These are phyloP conservation scores for Caranx melampygus DNA, from an alignment of 2,113 vertebrate species.

Conservation along the genomic window DNA sequence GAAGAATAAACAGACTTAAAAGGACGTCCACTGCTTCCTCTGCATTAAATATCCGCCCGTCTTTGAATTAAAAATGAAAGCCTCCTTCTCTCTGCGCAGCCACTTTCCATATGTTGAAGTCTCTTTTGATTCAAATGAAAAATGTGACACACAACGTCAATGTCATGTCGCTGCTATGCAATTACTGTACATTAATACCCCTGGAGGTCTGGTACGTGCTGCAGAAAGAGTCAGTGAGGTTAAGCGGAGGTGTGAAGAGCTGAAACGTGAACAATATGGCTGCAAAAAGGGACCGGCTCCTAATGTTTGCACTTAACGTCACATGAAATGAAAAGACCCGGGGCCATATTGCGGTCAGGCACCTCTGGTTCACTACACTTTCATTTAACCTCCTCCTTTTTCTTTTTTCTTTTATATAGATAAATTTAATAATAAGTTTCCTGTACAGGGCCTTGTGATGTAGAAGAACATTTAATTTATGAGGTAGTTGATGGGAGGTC, in stretches of 20 bases:
- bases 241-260: slow-evolving; percentile 43
- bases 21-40: neutral
- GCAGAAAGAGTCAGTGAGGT: slow-evolving; percentile 22
- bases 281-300: neutral
- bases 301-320: slow-evolving; percentile 23
- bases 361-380: slow-evolving; percentile 35
- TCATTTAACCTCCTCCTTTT: slow-evolving; percentile 16
- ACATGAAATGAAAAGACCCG: slow-evolving; percentile 45
- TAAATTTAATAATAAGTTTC: slow-evolving; percentile 40
- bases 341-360: slow-evolving; percentile 2
- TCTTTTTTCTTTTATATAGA: neutral
- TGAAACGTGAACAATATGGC: slow-evolving; percentile 50
- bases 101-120: slow-evolving; percentile 22
- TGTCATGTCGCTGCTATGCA: neutral
- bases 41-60: slow-evolving; percentile 20
- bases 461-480: slow-evolving; percentile 47
- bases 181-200: slow-evolving; percentile 11
- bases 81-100: neutral
- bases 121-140: slow-evolving; percentile 32
- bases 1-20: neutral
- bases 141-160: slow-evolving; percentile 42
- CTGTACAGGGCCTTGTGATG: slow-evolving; percentile 30
- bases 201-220: slow-evolving; percentile 36
- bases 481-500: slow-evolving; percentile 61
- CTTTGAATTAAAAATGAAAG: neutral